phyloP scores from a whole-genome alignment of 2,113 vertebrate genomes.

The Brienomyrus longianalis region DNA sequence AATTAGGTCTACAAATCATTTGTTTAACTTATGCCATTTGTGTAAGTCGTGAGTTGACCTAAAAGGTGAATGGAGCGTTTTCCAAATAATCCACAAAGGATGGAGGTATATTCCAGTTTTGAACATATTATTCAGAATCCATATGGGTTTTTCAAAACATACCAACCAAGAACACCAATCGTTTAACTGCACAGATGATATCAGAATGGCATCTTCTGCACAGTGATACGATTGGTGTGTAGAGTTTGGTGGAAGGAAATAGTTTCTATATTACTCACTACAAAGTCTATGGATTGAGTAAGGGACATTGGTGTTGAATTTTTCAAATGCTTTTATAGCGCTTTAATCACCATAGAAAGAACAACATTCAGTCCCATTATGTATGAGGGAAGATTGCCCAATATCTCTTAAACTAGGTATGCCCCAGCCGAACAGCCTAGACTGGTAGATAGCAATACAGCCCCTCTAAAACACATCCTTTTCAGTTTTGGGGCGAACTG shows the following conservation, averaged over 20 bases:
- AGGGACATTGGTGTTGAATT: not conserved
- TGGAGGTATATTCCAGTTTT: not conserved
- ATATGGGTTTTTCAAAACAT: not conserved
- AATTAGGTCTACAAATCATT: not conserved
- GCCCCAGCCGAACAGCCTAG: not conserved
- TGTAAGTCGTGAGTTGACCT: not conserved
- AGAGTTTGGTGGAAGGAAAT: not conserved
- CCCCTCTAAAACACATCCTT: no score
- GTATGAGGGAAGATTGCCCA: not conserved
- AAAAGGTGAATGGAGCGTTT: not conserved
- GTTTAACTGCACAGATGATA: not conserved
- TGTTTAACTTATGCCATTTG: not conserved
- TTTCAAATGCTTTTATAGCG: not conserved
- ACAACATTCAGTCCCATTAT: not conserved
- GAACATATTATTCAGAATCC: not conserved
- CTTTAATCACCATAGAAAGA: not conserved
- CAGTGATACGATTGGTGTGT: not conserved
- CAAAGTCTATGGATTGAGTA: not conserved
- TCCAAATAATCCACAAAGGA: not conserved
- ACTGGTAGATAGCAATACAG: not conserved
- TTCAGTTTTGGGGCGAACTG: not conserved
- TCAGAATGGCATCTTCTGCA: not conserved
- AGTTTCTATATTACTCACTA: not conserved
- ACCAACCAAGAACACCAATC: not conserved
- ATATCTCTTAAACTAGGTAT: not conserved